phyloP scores from a whole-genome alignment of 2,888 invertebrate genomes.

The Oligia fasciuncula region DNA sequence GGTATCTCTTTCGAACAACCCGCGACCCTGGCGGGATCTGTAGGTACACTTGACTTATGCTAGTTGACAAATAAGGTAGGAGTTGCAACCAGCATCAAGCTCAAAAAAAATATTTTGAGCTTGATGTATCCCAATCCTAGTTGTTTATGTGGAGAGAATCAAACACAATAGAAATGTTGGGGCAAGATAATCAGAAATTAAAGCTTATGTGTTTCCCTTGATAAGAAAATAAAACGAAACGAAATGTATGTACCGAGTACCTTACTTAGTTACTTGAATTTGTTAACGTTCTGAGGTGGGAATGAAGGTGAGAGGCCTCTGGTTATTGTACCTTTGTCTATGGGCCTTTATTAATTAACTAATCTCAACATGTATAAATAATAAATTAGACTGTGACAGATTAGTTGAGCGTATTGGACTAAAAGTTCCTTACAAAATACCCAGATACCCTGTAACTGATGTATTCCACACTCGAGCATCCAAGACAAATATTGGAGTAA shows the following conservation, averaged over 20 bases:
- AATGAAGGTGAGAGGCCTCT: slow-evolving; percentile 2
- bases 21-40: too few relatives aligned
- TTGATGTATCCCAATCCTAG: slow-evolving; percentile 26
- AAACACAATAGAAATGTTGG: slow-evolving; percentile 60
- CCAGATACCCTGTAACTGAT: too few relatives aligned
- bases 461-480: too few relatives aligned
- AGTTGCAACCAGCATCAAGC: too few relatives aligned
- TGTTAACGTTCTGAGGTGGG: slow-evolving; percentile 26
- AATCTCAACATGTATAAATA: too few relatives aligned
- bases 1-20: too few relatives aligned
- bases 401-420: too few relatives aligned
- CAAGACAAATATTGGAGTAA: too few relatives aligned
- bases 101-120: neutral
- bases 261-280: slow-evolving; percentile 52
- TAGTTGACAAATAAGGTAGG: too few relatives aligned
- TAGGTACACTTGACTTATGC: too few relatives aligned
- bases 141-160: slow-evolving; percentile 62
- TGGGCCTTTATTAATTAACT: slow-evolving; percentile 45
- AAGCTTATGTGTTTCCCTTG: slow-evolving; percentile 58
- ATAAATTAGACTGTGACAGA: too few relatives aligned
- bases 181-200: slow-evolving; percentile 66
- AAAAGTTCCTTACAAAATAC: too few relatives aligned
- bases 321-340: slow-evolving; percentile 15
- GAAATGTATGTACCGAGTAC: slow-evolving; percentile 31
- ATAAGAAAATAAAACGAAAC: slow-evolving; percentile 60